phyloP scores from a whole-genome alignment of 2,888 invertebrate genomes.

The Mantis religiosa region DNA sequence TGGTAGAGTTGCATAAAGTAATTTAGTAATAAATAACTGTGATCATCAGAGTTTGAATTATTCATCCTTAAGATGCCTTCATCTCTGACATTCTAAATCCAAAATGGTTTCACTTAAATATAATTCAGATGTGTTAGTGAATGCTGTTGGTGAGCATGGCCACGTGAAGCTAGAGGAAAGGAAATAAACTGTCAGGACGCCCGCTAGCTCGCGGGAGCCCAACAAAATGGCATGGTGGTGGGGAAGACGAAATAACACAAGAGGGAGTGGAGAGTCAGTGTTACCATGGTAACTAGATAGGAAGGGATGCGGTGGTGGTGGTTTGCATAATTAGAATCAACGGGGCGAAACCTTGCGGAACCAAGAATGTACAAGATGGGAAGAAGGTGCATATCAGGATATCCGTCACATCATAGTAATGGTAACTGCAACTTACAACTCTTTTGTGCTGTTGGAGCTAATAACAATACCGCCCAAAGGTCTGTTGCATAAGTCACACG shows the following conservation, averaged over 20 bases:
- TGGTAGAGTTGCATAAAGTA: no score
- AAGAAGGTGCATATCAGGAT: not conserved
- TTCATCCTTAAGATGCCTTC: no score
- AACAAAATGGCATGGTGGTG: conserved; percentile 21
- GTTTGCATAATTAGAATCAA: conserved; percentile 26
- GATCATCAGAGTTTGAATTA: no score
- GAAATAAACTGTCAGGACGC: not conserved
- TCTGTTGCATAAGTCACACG: no score
- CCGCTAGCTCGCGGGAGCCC: not conserved
- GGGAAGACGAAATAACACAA: conserved; percentile 4
- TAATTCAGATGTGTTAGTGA: no score
- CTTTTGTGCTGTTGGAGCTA: no score
- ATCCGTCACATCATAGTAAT: not conserved
- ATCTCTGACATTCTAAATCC: no score
- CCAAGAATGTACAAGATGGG: not conserved
- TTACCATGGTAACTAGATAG: not conserved
- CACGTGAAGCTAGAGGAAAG: not conserved
- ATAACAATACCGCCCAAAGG: no score
- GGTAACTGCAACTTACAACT: no score
- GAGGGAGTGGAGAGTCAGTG: not conserved
- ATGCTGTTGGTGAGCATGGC: not conserved
- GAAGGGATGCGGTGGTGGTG: conserved; percentile 14
- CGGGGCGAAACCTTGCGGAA: conserved; percentile 8
- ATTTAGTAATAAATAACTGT: no score
- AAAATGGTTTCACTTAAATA: no score